Evolutionary conservation across 2,113 vertebrate genomes (phyloP), one percentile per base, ranked within the genome.

Genomic region (Anas platyrhynchos): DNA sequence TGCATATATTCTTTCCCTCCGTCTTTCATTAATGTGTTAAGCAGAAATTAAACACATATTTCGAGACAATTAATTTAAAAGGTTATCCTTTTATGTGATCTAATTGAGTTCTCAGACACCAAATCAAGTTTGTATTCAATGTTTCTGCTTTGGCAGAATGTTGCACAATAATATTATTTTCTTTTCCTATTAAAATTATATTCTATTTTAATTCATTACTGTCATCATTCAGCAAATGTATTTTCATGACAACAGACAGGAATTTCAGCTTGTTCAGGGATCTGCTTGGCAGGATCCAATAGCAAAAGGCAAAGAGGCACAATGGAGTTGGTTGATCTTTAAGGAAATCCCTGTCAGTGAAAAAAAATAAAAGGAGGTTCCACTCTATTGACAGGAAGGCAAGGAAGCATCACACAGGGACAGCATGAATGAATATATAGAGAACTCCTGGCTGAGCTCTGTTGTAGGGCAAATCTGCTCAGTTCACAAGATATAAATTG

Each of bases 31-130:
- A 68, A 8, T 13, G 73, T 85, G 90, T 86, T 93, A 94, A 91
- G 27, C 14, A 75, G 69, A 94, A 94, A 92, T 85, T 80, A 89
- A 95, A 92, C 54, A 73, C 63, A 77, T 88, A 78, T 87, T 95
- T 94, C 20, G 46, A 79, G 38, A 55, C 10, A 92, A 7, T 83
- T 88, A 83, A 92, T 93, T 92, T 89, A 54, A 89, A 91, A 58
- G 9, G 5, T 83, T 95, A 72, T 59, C 38, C 16, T 82, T 95
- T 93, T 84, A 54, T 87, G 92, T 80, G 29, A 32, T 91, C 27
- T 84, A 88, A 88, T 83, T 93, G 41, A 78, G 15, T 85, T 94
- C 29, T 41, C 59, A 92, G 63, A 75, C 91, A 67, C 43, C 61
- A 95, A 89, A 91, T 65, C 2, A n/a, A 89, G 89, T 83, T 95